These are phyloP conservation scores for Drosophila jambulina DNA, from an alignment of 1,140 invertebrate genomes.

Conservation along the genomic window DNA sequence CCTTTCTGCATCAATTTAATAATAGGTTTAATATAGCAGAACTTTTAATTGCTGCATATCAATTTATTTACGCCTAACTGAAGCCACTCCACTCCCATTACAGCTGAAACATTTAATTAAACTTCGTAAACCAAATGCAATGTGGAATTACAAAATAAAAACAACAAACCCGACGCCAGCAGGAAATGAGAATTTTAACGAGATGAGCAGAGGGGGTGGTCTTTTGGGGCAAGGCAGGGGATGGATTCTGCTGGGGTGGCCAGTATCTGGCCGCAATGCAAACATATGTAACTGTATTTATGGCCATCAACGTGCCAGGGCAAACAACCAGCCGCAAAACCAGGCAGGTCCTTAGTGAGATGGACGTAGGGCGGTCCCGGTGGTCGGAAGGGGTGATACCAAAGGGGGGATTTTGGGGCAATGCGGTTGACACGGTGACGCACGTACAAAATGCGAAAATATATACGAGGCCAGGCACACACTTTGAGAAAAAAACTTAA, in stretches of 20 bases:
- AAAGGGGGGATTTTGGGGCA: slow-evolving; percentile 20
- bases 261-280: slow-evolving; percentile 42
- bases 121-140: slow-evolving; percentile 39
- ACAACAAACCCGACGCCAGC: slow-evolving; percentile 31
- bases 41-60: background rate
- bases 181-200: slow-evolving; percentile 75
- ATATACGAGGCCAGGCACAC: slow-evolving; percentile 58
- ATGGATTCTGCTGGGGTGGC: background rate
- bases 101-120: slow-evolving; percentile 52
- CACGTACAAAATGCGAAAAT: slow-evolving; percentile 78
- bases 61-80: slow-evolving; percentile 21
- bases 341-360: slow-evolving; percentile 34
- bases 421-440: slow-evolving; percentile 77
- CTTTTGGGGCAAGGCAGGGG: background rate
- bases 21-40: background rate
- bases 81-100: slow-evolving; percentile 3
- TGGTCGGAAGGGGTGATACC: slow-evolving; percentile 1
- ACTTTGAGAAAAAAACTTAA: slow-evolving; percentile 1
- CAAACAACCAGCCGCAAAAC: slow-evolving; percentile 64
- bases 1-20: background rate
- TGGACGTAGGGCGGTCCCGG: background rate
- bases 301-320: slow-evolving; percentile 67
- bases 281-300: slow-evolving; percentile 76
- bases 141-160: slow-evolving; percentile 41
- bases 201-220: slow-evolving; percentile 27